These are phyloP conservation scores for Calliphora vomitoria DNA, from an alignment of 2,888 invertebrate species.

Conservation along the genomic window DNA sequence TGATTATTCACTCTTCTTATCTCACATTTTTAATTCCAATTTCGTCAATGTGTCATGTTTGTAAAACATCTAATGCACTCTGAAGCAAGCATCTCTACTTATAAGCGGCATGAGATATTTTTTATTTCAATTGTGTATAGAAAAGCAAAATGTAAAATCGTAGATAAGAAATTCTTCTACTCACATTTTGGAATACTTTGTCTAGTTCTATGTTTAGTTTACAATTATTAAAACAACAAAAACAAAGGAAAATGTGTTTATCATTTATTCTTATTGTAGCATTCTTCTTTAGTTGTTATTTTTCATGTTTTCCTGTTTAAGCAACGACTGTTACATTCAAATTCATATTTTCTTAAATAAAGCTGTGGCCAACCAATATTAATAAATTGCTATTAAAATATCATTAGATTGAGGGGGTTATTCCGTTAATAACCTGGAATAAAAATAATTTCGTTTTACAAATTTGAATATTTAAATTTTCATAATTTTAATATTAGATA, in stretches of 20 bases:
- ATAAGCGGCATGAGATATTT: neutral
- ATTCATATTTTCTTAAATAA: conserved; percentile 3
- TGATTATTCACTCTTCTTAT: conserved; percentile 13
- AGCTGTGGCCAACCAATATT: conserved; percentile 8
- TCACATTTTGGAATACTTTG: neutral
- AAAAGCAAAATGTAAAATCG: conserved; percentile 28
- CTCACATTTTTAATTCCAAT: neutral
- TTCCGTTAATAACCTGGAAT: no score
- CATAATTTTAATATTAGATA: no score
- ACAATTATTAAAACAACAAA: conserved; percentile 3
- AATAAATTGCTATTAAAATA: neutral
- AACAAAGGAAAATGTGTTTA: conserved; percentile 1
- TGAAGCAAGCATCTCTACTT: neutral
- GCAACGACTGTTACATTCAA: neutral
- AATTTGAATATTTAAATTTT: no score
- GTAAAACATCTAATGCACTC: neutral
- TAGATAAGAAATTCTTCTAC: conserved; percentile 52
- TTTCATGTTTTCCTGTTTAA: conserved; percentile 13
- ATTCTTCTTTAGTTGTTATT: neutral
- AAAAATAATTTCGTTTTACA: no score
- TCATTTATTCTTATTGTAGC: neutral
- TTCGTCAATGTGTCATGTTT: neutral
- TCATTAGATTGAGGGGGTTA: no score
- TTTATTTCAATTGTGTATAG: neutral
- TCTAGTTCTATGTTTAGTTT: conserved; percentile 25